A percentile compares a stretch with the other conserved stretches of the same genome.
phyloP scores from a whole-genome alignment of 1,140 invertebrate species.

The Palaemon carinicauda region DNA sequence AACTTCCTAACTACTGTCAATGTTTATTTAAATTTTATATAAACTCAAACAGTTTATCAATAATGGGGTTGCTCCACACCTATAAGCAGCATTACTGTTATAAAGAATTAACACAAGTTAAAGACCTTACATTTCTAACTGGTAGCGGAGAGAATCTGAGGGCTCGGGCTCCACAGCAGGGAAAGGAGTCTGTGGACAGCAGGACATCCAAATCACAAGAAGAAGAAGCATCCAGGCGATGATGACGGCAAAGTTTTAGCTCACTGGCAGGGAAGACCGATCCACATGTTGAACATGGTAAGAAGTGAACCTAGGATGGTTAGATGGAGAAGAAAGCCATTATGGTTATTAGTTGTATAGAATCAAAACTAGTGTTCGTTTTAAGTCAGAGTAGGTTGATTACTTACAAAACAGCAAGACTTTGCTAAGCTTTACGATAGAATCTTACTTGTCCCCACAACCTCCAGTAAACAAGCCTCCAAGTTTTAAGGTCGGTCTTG shows the following conservation, averaged over 20 bases:
- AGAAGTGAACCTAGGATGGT: constrained; percentile 75
- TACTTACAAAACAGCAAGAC: no score
- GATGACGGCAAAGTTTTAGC: constrained; percentile 80
- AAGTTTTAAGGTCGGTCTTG: constrained; percentile 80
- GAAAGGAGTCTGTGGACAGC: constrained; percentile 70
- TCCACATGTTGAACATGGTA: constrained; percentile 79
- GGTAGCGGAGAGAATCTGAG: constrained; percentile 77
- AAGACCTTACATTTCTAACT: constrained; percentile 49
- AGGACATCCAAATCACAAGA: constrained; percentile 70
- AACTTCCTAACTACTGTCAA: background rate
- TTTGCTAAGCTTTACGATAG: background rate
- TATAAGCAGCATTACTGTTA: background rate
- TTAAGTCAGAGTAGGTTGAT: background rate
- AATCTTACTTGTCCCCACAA: constrained; percentile 76
- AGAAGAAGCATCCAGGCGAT: constrained; percentile 67
- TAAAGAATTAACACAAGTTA: background rate
- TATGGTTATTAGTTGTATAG: no score
- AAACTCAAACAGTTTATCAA: background rate
- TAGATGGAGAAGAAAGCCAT: background rate
- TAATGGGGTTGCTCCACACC: background rate
- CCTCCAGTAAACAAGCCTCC: constrained; percentile 92
- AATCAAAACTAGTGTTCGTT: background rate
- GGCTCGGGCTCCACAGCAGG: constrained; percentile 84
- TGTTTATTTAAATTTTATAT: background rate
- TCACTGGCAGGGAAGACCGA: constrained; percentile 79